Base-by-base conservation (phyloP, 2,113 vertebrate genomes). In the Peromyscus leucopus region DNA sequence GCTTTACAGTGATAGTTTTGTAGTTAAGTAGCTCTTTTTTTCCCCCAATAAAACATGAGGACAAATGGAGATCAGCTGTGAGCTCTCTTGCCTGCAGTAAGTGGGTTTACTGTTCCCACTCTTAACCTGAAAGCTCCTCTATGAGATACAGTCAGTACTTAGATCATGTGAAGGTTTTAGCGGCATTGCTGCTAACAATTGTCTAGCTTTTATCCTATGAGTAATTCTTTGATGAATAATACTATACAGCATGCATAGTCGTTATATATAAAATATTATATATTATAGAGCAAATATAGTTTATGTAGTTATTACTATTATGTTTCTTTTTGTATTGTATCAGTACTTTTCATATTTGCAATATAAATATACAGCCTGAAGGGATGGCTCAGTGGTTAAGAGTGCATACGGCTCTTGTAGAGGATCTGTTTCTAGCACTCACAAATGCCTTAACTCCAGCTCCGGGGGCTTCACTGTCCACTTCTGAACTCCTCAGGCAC, bases 211-310 rank as follows among this genome's bases (percentile, higher is more conserved):
- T 19, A 28, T 82, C 90, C 69, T 90, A 15, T 59, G 76, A 46
- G 48, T 92, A 78, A 83, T 59, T 88, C 42, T 94, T 90, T 78
- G 89, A 59, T 92, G 90, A 94, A 67, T 84, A 84, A 33, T 94
- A 74, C 12, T 90, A 26, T 89, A 88, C 31, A 72, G 90, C 72
- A 36, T 83, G 6, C 1, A 83, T 24, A 61, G 55, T 61, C 39
- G n/a, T 59, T 59, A 83, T 59, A 83, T 83, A 26, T 83, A 82
- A 57, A 59, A 59, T 61, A 83, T 7, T 26, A 24, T 36, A 89
- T 86, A 75, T 7, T 85, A 51, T 69, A 0, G 57, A 75, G 33
- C 57, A 80, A 80, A 71, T 92, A 1, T 69, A 61, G 82, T 85
- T 84, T 42, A 63, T 42, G 8, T 61, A 65, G n/a, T 39, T 85